These are phyloP conservation scores for Tauraco erythrolophus DNA, from an alignment of 2,113 vertebrate species.

Conservation along the genomic window DNA sequence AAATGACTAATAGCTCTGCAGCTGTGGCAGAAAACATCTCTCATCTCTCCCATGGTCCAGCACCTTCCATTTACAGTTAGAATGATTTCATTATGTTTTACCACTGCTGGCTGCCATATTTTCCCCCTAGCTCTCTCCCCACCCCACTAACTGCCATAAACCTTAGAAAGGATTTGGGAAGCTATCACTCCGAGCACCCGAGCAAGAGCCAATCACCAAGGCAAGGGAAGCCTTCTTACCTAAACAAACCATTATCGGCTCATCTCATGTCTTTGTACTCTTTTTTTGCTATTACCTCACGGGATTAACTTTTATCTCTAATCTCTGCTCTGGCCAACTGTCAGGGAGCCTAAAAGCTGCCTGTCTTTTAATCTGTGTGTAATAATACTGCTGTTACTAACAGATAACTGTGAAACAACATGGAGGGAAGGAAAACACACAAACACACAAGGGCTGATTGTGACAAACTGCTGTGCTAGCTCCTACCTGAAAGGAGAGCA, in stretches of 20 bases:
- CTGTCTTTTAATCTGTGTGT: conserved; percentile 68
- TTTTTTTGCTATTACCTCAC: conserved; percentile 70
- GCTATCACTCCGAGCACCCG: conserved; percentile 28
- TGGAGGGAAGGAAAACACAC: conserved; percentile 44
- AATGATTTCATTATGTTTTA: conserved; percentile 57
- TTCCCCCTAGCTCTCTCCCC: neutral
- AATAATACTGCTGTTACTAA: conserved; percentile 68
- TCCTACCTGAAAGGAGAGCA: conserved; percentile 33
- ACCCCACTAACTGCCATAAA: neutral
- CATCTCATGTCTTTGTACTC: conserved; percentile 72
- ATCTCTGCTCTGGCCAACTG: conserved; percentile 72
- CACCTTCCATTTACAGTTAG: conserved; percentile 61
- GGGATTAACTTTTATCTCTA: conserved; percentile 72
- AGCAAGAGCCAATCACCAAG: conserved; percentile 32
- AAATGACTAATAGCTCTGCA: conserved; percentile 63
- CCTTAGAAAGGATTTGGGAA: conserved; percentile 53
- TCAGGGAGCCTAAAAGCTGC: conserved; percentile 65
- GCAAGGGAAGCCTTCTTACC: conserved; percentile 49
- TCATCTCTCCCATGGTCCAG: conserved; percentile 47
- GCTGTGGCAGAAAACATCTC: conserved; percentile 65
- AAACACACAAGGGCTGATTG: conserved; percentile 4
- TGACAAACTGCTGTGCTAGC: neutral
- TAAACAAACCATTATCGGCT: conserved; percentile 68
- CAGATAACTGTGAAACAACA: conserved; percentile 67
- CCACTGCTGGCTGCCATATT: conserved; percentile 41